Evolutionary conservation across 1,140 invertebrate species (phyloP), one percentile per base, ranked within the genome.

Genomic region (Tetramorium parvispinum): DNA sequence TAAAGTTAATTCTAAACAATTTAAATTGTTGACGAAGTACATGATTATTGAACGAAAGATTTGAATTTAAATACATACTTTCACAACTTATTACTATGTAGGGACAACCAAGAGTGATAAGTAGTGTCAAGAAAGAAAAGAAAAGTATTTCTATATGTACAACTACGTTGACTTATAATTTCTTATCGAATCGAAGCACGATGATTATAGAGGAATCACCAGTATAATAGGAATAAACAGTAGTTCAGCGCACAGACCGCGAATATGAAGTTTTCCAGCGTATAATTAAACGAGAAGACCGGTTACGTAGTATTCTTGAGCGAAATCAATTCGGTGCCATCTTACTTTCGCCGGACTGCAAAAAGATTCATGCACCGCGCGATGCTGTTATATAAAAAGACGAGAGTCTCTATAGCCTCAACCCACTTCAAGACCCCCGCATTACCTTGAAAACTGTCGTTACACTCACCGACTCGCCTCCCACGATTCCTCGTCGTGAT

Each of bases 351-450:
- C 77, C 66, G 40, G 66, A 46, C 40, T 77, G 51, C 46, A 46
- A 63, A 57, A 86, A 87, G 68, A 88, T 91, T 87, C 70, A 91
- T 88, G 81, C 82, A 87, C 87, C 57, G 21, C 61, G 46, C 57
- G 85, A 91, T 90, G 88, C 79, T 65, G 86, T 91, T 91, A 85
- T 86, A 87, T 89, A 91, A 93, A 91, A 88, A 85, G 87, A 91
- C 77, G 88, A 71, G 86, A 88, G 85, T 87, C 71, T 83, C 59
- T 86, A 53, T 53, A 91, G 86, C 92, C 93, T 93, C 93, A 93
- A 93, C 91, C 92, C 87, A 93, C 91, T 93, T 93, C 87, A 85
- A 91, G 88, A 91, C 86, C 73, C 90, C 87, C 87, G 85, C 73
- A 65, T 92, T 78, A 83, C 90, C 90, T 93, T 91, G 91, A 89